phyloP scores from a whole-genome alignment of 2,113 vertebrate genomes.

The Toxotes chatareus region DNA sequence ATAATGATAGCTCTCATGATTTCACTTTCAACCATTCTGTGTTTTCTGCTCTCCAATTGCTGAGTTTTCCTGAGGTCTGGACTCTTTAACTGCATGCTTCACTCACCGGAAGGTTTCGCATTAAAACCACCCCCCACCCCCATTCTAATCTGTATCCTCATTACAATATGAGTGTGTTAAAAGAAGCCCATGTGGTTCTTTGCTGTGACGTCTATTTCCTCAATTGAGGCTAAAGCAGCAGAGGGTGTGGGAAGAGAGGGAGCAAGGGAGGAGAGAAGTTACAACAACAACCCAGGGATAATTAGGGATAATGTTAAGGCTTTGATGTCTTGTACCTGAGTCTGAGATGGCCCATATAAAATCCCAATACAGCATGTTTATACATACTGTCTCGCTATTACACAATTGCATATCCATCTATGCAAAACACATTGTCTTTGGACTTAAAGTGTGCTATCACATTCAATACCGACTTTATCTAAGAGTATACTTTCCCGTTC shows the following conservation, averaged over 20 bases:
- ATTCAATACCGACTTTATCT: not conserved
- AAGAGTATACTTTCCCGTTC: not conserved
- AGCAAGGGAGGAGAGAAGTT: not conserved
- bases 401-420: constrained; percentile 7
- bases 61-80: constrained; percentile 53
- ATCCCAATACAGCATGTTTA: not conserved
- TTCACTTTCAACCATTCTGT: constrained; percentile 32
- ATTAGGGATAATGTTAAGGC: constrained; percentile 29
- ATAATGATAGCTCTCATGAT: constrained; percentile 13
- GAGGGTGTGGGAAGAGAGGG: constrained; percentile 1
- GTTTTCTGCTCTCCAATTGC: constrained; percentile 11
- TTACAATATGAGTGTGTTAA: constrained; percentile 66
- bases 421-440: constrained; percentile 13
- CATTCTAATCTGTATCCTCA: constrained; percentile 53
- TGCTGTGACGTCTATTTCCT: constrained; percentile 30
- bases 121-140: constrained; percentile 28
- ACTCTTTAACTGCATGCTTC: constrained; percentile 43
- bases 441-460: not conserved
- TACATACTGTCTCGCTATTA: not conserved
- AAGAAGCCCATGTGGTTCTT: constrained; percentile 25
- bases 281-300: constrained; percentile 36
- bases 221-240: constrained; percentile 11
- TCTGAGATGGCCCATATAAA: constrained; percentile 12
- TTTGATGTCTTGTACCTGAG: constrained; percentile 43
- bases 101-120: constrained; percentile 33